These are phyloP conservation scores for Pycnonotus jocosus DNA, from an alignment of 2,113 vertebrate species.

Conservation along the genomic window DNA sequence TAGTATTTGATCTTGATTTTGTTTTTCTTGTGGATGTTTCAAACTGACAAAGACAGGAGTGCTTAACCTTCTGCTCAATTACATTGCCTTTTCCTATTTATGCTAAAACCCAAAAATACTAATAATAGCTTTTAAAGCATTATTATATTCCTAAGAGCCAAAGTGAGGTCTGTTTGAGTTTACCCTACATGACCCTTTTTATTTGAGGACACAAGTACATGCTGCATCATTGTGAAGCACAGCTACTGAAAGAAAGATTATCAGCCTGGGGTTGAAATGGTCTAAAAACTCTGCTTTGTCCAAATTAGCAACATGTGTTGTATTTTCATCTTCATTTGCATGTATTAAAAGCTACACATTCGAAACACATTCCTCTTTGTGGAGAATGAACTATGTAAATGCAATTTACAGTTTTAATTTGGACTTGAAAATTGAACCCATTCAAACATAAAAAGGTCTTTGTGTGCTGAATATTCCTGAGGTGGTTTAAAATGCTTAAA, in stretches of 20 bases:
- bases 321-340: slow-evolving; percentile 53
- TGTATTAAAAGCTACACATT: slow-evolving; percentile 58
- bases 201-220: background rate
- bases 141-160: background rate
- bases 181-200: background rate
- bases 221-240: slow-evolving; percentile 40
- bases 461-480: slow-evolving; percentile 70
- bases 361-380: slow-evolving; percentile 64
- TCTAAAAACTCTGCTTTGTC: slow-evolving; percentile 53
- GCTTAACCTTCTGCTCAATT: background rate
- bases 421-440: slow-evolving; percentile 67
- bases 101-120: background rate
- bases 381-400: slow-evolving; percentile 72
- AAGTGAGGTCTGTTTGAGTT: background rate
- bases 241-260: background rate
- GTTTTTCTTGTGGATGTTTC: background rate
- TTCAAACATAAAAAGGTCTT: slow-evolving; percentile 63
- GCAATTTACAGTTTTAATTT: slow-evolving; percentile 73
- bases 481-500: slow-evolving; percentile 69
- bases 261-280: background rate
- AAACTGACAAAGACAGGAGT: background rate
- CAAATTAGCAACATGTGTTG: slow-evolving; percentile 45
- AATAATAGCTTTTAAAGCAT: slow-evolving; percentile 23
- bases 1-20: background rate
- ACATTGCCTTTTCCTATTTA: background rate